Percentiles rank a stretch among this genome's conserved stretches.
These are phyloP conservation scores for Pteronotus mesoamericanus DNA, from an alignment of 2,797 vertebrate species.

Conservation along the genomic window DNA sequence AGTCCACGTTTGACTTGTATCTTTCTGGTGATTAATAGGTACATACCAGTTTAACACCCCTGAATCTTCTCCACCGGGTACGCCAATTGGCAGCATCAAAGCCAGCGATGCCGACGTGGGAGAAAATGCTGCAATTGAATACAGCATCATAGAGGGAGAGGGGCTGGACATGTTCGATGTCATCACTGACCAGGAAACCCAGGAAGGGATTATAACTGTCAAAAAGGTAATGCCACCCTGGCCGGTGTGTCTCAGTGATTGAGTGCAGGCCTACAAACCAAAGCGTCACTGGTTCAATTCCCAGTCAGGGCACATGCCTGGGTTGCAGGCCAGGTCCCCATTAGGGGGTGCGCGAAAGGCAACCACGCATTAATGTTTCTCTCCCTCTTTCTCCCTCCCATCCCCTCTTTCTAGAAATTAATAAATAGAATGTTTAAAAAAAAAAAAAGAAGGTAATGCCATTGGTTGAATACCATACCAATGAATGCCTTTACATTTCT, in stretches of 20 bases:
- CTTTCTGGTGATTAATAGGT: conserved; percentile 79
- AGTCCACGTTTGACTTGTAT: neutral
- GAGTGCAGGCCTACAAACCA: no score
- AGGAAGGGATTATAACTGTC: conserved; percentile 91
- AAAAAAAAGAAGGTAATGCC: no score
- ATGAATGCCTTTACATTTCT: neutral
- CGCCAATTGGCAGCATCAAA: conserved; percentile 86
- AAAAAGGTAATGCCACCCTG: conserved; percentile 86
- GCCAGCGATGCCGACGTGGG: conserved; percentile 91
- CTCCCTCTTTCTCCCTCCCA: no score
- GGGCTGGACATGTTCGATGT: conserved; percentile 91
- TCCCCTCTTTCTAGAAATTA: no score
- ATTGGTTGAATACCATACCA: neutral
- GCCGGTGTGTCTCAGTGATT: no score
- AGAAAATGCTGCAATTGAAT: conserved; percentile 92
- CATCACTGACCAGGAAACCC: conserved; percentile 88
- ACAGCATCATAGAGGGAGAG: conserved; percentile 90
- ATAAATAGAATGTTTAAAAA: conserved; percentile 76
- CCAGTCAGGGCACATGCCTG: no score
- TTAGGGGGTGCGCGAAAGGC: no score
- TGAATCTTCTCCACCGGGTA: conserved; percentile 86
- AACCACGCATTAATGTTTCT: no score
- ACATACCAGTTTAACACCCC: conserved; percentile 91
- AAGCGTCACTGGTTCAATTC: no score
- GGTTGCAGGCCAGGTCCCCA: no score